A percentile compares a stretch with the other conserved stretches of the same genome.
These are phyloP conservation scores for Nomada ferruginata DNA, from an alignment of 2,888 invertebrate genomes.

Conservation along the genomic window DNA sequence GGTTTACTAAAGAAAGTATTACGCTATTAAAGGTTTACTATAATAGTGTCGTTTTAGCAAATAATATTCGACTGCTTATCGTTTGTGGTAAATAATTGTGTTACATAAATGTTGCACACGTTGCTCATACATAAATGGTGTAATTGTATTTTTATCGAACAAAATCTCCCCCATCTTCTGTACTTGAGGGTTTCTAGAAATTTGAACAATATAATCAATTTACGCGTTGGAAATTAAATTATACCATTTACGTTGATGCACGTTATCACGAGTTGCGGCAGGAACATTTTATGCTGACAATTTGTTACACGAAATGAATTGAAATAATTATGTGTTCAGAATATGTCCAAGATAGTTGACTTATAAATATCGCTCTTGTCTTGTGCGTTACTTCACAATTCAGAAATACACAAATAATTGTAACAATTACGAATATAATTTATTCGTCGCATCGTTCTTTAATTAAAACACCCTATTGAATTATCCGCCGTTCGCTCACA, in stretches of 20 bases:
- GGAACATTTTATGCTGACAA: slow-evolving; percentile 32
- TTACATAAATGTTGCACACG: slow-evolving; percentile 3
- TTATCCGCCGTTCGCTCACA: background rate
- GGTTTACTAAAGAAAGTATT: slow-evolving; percentile 75
- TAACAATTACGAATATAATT: background rate
- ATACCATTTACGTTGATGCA: slow-evolving; percentile 31
- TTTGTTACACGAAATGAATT: slow-evolving; percentile 29
- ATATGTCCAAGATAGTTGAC: slow-evolving; percentile 47
- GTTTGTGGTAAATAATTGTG: slow-evolving; percentile 44
- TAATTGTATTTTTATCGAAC: background rate
- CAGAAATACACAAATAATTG: background rate
- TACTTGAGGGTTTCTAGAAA: background rate
- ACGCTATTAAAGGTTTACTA: slow-evolving; percentile 65
- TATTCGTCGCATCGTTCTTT: background rate
- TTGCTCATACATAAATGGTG: slow-evolving; percentile 36
- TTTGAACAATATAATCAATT: background rate
- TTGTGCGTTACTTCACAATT: slow-evolving; percentile 12
- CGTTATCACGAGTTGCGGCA: slow-evolving; percentile 1
- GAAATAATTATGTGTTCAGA: slow-evolving; percentile 43
- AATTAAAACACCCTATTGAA: too few relatives aligned
- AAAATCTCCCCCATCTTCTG: background rate
- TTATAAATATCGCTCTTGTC: slow-evolving; percentile 54
- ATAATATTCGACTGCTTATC: slow-evolving; percentile 52
- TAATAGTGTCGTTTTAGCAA: slow-evolving; percentile 44
- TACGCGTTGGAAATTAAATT: background rate